Base-by-base conservation (phyloP, 2,113 vertebrate species). In the Tiliqua scincoides region DNA sequence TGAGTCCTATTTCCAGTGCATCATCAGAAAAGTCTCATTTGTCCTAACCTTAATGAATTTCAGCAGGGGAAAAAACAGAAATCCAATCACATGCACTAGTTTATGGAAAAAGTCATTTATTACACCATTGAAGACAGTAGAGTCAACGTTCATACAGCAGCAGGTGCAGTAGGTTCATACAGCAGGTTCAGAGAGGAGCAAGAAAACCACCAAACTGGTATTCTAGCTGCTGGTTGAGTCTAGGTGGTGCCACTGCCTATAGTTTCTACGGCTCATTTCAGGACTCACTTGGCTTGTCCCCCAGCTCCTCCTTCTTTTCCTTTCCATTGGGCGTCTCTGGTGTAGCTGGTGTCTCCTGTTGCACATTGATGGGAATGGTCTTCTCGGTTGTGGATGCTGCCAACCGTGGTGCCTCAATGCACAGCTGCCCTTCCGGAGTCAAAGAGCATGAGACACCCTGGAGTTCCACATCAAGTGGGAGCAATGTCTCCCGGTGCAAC, bases 291-390 rank as follows among this genome's bases (percentile, higher is more conserved):
- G 77, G 77, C 27, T 80, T 80, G 27, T 72, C 65, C 21, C 23
- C 65, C 9, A 1, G 25, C 9, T n/a, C 65, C 37, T 83, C n/a
- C n/a, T n/a, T n/a, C n/a, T n/a, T 71, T n/a, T 48, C 23, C 30
- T 70, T 68, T 12, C 37, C 37, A 18, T 18, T 37, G 18, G 52
- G 76, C 5, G 2, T 32, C 67, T 70, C 18, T 3, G 59, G 54
- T 6, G 6, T 40, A 0, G 27, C 68, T 1, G 85, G 27, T 21
- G 79, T 72, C 11, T 8, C 43, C 43, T 48, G 43, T 48, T 48
- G 43, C 4, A 86, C n/a, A 10, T 86, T 77, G 3, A 86, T 80
- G 57, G 85, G 77, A 57, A 86, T 86, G 37, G 85, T 1, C 6
- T 72, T 72, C 32, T 18, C 3, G 23, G 73, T 1, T 2, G 35